These are phyloP conservation scores for Chondrilla cf. caribensis DNA, from an alignment of 37 sponge, comb jelly and placozoan species.

Conservation along the genomic window DNA sequence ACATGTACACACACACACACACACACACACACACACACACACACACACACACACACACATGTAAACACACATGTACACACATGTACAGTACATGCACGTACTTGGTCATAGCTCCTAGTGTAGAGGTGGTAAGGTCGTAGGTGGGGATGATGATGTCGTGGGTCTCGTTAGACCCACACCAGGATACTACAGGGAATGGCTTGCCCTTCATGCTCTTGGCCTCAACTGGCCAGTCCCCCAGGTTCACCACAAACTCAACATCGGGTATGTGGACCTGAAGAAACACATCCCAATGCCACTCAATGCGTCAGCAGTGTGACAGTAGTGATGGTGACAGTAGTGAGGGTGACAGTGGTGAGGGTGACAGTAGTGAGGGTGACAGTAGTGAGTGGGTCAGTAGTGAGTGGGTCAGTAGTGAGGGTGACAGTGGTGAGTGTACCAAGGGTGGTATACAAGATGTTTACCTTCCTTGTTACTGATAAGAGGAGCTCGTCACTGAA, in stretches of 20 bases:
- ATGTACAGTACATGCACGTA: constrained; percentile 8
- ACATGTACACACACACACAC: background rate
- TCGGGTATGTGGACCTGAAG: constrained; percentile 83
- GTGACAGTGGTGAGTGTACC: background rate
- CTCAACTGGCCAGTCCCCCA: constrained; percentile 92
- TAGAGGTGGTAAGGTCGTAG: constrained; percentile 88
- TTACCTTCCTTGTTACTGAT: constrained; percentile 78
- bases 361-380: background rate
- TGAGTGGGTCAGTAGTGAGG: background rate
- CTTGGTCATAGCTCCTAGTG: constrained; percentile 80
- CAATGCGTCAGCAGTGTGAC: background rate
- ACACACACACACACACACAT: background rate
- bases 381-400: background rate
- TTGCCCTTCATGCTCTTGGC: constrained; percentile 15
- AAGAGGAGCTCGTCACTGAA: constrained; percentile 82
- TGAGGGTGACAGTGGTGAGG: background rate
- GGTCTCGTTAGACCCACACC: constrained; percentile 86
- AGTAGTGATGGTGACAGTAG: background rate
- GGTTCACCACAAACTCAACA: constrained; percentile 93
- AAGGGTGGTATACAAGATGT: background rate
- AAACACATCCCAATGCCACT: too few relatives aligned
- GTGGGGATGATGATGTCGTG: constrained; percentile 94
- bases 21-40: background rate
- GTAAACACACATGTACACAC: background rate
- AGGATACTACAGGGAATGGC: constrained; percentile 85